phyloP scores from a whole-genome alignment of 1,140 invertebrate genomes.

The Lucilia sericata region DNA sequence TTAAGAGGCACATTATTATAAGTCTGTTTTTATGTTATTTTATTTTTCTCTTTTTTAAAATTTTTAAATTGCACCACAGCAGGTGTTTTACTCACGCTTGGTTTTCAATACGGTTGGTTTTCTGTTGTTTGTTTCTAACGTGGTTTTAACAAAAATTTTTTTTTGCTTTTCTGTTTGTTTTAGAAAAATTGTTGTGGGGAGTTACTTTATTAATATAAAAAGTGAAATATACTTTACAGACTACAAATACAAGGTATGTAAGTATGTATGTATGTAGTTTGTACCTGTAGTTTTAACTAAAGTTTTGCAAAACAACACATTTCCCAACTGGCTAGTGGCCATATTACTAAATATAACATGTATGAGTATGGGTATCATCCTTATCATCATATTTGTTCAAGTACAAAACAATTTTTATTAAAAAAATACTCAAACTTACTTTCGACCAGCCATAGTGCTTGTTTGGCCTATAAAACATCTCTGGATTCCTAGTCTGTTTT shows the following conservation, averaged over 20 bases:
- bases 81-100: constrained; percentile 24
- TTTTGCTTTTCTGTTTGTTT: neutral
- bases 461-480: neutral
- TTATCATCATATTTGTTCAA: neutral
- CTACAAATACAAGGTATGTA: neutral
- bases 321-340: too few relatives aligned
- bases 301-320: too few relatives aligned
- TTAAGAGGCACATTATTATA: neutral
- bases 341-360: too few relatives aligned
- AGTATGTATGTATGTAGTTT: too few relatives aligned
- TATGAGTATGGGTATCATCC: neutral
- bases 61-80: neutral
- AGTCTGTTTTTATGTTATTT: neutral
- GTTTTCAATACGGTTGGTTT: neutral
- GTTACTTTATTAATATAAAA: constrained; percentile 25
- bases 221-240: constrained; percentile 1
- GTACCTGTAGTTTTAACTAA: too few relatives aligned
- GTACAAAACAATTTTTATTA: neutral
- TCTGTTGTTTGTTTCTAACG: neutral
- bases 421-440: too few relatives aligned
- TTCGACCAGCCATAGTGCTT: neutral
- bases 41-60: neutral
- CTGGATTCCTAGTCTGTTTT: neutral
- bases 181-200: constrained; percentile 25
- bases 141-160: neutral